These are phyloP conservation scores for Oryzias celebensis DNA, from an alignment of 2,113 vertebrate species.

Conservation along the genomic window DNA sequence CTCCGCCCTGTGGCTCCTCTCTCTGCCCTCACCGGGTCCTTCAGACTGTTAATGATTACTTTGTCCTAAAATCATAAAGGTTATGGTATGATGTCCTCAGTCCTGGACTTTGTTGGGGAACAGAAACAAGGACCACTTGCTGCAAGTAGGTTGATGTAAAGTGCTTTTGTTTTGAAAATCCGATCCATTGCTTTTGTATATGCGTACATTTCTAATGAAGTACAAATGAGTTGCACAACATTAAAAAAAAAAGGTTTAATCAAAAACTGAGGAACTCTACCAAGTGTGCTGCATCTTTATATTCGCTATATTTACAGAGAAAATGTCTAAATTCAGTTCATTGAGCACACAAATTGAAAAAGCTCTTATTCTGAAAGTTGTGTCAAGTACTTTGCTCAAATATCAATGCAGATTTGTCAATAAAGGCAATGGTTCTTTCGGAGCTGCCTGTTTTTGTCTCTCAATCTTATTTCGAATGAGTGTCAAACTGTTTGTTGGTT, in stretches of 20 bases:
- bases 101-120: conserved; percentile 33
- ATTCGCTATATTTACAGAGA: no score
- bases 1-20: conserved; percentile 25
- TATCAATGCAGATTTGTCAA: conserved; percentile 25
- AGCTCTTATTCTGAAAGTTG: no score
- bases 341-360: no score
- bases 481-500: background rate
- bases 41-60: conserved; percentile 71
- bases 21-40: conserved; percentile 30
- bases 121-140: conserved; percentile 27
- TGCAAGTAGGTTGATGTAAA: background rate
- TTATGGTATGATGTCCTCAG: conserved; percentile 60
- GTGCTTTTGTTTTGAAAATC: background rate
- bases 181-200: background rate
- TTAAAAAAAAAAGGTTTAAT: no score
- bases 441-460: background rate
- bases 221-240: no score
- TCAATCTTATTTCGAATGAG: background rate
- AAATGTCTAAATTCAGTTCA: no score
- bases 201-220: no score
- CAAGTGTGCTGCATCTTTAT: no score
- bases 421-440: conserved; percentile 39
- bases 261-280: no score
- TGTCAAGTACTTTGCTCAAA: background rate
- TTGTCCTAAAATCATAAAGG: conserved; percentile 58